Base-by-base conservation (phyloP, 2,888 invertebrate species). In the Andrena dorsata region DNA sequence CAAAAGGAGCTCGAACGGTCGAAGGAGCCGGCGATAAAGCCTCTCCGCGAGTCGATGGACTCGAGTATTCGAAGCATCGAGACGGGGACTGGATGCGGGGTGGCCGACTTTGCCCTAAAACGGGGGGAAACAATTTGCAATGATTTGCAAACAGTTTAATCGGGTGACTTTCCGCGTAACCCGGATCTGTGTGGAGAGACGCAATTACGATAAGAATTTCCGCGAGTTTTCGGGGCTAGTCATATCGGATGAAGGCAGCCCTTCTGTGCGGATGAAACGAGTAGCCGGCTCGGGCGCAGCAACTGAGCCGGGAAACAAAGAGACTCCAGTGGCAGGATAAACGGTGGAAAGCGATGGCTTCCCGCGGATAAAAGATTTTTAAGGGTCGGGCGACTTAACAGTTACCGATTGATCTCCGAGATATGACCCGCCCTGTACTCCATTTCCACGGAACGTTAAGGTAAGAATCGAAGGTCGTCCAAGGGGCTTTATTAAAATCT, bases 171-270 rank as follows among this genome's bases (percentile, higher is more conserved):
- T 41, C 41, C 28, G 13, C n/a, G 53, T 35, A 53, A 74, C n/a
- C 41, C 4, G n/a, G 65, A 70, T 74, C 47, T 28, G 6, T 32
- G 70, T 51, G 49, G 70, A 63, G 63, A 16, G 35, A 16, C 26
- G 41, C 71, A 77, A 82, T 83, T 74, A 77, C 66, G 78, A 56
- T 78, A 82, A 83, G 65, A 78, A 82, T 75, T 70, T 77, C 73
- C 35, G 7, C 68, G 70, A 73, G 64, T 66, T 78, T 80, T 83
- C 41, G 61, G 8, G 63, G 35, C 47, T 70, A 74, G 77, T 74
- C 71, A 47, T 32, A 26, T 47, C 20, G 63, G 64, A 70, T 70
- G 51, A 71, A 70, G 61, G 56, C 30, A 30, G 20, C 10, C 58
- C 49, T 28, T 28, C 76, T 47, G 65, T 51, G 26, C 69, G 41